These are phyloP conservation scores for Simalia tracyae DNA, from an alignment of 2,797 vertebrate species.

Conservation along the genomic window DNA sequence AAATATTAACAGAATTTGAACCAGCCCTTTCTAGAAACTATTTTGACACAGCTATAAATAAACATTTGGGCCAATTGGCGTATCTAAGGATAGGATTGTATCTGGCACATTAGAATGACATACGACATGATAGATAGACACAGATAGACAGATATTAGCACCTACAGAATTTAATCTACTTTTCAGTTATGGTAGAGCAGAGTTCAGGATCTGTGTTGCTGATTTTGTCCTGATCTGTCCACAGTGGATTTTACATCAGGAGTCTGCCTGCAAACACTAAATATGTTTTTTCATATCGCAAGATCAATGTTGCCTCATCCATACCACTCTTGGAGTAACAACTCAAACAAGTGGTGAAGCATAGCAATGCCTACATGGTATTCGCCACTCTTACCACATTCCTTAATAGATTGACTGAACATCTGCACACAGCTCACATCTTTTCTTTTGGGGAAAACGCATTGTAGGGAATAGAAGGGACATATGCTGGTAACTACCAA, in stretches of 20 bases:
- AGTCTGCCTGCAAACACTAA: neutral
- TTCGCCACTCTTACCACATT: neutral
- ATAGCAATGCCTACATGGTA: neutral
- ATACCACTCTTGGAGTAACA: neutral
- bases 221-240: neutral
- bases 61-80: neutral
- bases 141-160: neutral
- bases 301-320: no score
- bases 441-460: neutral
- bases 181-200: neutral
- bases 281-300: no score
- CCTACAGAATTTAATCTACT: neutral
- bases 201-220: neutral
- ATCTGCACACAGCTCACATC: neutral
- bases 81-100: neutral
- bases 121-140: neutral
- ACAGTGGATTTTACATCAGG: neutral
- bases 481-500: neutral
- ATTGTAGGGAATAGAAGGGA: neutral
- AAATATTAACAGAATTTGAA: neutral
- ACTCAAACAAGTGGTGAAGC: neutral
- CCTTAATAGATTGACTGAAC: neutral
- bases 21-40: neutral
- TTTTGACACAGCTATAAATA: neutral
- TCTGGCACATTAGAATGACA: neutral